Conservation (phyloP, 2,113 vertebrate genomes). For the Loxodonta africana region DNA sequence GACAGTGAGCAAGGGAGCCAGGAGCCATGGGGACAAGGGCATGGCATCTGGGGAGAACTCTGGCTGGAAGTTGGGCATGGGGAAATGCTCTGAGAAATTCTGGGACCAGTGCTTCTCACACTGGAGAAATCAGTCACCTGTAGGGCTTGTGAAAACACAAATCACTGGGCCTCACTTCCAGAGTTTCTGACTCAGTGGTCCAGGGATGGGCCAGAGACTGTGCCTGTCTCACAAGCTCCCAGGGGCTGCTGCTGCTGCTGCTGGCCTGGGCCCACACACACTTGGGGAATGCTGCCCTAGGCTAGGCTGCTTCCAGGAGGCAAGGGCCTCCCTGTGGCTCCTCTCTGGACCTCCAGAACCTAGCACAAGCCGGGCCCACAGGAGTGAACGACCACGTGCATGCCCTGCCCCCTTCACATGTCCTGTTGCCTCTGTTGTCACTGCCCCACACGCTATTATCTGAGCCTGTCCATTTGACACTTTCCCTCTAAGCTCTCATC, state of each 20-base stretch:
- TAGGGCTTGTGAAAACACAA: background rate
- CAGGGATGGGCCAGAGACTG: background rate
- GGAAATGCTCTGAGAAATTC: no score
- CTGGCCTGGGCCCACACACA: background rate
- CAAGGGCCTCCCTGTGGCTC: background rate
- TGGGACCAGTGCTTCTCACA: background rate
- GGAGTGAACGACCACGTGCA: background rate
- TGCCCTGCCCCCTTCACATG: background rate
- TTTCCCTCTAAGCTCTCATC: background rate
- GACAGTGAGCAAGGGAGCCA: no score
- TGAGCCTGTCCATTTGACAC: background rate
- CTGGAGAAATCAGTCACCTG: background rate
- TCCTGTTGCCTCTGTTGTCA: background rate
- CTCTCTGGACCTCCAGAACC: background rate
- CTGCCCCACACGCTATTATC: background rate
- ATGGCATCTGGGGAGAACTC: no score
- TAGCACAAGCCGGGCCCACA: background rate
- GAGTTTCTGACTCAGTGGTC: background rate
- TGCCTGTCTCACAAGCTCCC: background rate
- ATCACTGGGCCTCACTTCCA: no score
- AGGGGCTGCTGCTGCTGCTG: background rate
- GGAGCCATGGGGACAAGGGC: no score
- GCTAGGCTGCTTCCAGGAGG: background rate
- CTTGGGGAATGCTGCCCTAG: background rate
- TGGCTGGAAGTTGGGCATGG: no score